These are phyloP conservation scores for Alsophila aescularia DNA, from an alignment of 2,888 invertebrate species.

Conservation along the genomic window DNA sequence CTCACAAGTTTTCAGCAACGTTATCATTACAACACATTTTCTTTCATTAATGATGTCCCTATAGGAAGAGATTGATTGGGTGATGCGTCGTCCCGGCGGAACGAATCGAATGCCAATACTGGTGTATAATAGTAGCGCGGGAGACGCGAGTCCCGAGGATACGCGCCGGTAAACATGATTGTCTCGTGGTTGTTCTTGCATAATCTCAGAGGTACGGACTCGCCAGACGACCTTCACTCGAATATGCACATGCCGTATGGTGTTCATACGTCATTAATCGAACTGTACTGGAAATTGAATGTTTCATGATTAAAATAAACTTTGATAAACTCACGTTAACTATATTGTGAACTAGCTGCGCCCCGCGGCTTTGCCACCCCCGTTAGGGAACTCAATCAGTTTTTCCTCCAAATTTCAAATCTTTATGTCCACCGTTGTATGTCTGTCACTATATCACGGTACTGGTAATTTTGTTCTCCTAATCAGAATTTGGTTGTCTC, in stretches of 20 bases:
- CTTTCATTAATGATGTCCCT: no score
- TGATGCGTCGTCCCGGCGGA: background rate
- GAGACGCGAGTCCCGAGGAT: slow-evolving; percentile 11
- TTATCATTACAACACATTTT: slow-evolving; percentile 50
- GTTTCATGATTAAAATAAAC: no score
- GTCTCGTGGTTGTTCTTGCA: slow-evolving; percentile 23
- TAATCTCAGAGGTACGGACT: slow-evolving; percentile 9
- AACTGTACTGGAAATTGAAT: background rate
- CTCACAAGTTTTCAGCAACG: slow-evolving; percentile 62
- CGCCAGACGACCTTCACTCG: slow-evolving; percentile 10
- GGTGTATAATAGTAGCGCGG: background rate
- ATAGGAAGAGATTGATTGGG: background rate
- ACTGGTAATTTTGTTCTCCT: no score
- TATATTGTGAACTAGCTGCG: no score
- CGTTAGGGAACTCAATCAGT: no score
- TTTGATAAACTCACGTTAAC: no score
- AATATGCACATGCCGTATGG: background rate
- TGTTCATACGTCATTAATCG: background rate
- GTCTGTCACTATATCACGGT: no score
- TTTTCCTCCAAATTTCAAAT: no score
- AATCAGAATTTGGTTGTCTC: no score
- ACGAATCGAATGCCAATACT: background rate
- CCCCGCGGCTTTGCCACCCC: no score
- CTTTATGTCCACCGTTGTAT: no score
- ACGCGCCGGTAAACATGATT: slow-evolving; percentile 21